Percentiles rank a stretch among this genome's conserved stretches.
phyloP scores from a whole-genome alignment of 92 coral and sea anemone species.

The Hydrozoanthus gracilis region DNA sequence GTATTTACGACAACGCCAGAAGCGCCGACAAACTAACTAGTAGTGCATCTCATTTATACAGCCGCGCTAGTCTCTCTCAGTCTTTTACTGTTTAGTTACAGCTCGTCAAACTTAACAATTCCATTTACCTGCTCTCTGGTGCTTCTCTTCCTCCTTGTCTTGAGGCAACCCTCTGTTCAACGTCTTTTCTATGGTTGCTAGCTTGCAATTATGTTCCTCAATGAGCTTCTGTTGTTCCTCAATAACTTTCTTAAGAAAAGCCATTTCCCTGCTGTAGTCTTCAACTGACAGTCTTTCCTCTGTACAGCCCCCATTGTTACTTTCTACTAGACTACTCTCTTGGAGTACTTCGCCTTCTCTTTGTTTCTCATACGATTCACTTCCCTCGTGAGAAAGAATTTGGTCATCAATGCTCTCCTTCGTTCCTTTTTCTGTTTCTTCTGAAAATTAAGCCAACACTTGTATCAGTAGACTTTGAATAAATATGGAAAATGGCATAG shows the following conservation, averaged over 20 bases:
- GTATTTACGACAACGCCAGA: too few relatives aligned
- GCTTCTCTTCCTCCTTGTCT: conserved; percentile 2
- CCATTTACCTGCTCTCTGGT: conserved; percentile 17
- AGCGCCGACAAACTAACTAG: too few relatives aligned
- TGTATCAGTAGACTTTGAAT: neutral
- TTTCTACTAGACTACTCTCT: neutral
- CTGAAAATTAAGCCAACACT: neutral
- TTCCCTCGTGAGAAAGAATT: neutral
- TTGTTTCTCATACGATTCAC: neutral
- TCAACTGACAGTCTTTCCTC: conserved; percentile 13
- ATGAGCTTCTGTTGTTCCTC: conserved; percentile 19
- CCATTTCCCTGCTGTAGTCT: conserved; percentile 23
- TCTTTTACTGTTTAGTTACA: too few relatives aligned
- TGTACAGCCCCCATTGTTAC: neutral
- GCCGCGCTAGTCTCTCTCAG: too few relatives aligned
- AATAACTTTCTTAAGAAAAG: conserved; percentile 1
- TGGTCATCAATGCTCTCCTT: neutral
- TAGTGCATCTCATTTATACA: too few relatives aligned
- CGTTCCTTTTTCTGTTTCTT: conserved; percentile 20
- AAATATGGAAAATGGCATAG: too few relatives aligned
- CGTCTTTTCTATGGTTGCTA: conserved; percentile 25
- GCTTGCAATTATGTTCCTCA: conserved; percentile 3
- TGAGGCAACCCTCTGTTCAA: conserved; percentile 8
- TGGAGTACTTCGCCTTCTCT: neutral
- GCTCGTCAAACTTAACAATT: too few relatives aligned